phyloP scores from a whole-genome alignment of 2,113 vertebrate genomes.

The Rhineura floridana region DNA sequence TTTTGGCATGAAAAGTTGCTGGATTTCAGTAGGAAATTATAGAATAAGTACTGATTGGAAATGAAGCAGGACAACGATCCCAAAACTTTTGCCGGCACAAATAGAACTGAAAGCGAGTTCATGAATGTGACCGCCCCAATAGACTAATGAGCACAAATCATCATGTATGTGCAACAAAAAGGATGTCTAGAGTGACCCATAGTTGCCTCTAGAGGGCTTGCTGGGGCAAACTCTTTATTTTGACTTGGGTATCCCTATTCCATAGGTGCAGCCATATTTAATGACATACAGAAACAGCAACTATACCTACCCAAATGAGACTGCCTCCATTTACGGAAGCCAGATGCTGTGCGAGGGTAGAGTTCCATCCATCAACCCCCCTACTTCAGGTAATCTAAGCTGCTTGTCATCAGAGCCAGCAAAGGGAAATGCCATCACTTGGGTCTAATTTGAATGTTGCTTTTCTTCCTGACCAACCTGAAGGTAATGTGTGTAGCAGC shows the following conservation, averaged over 20 bases:
- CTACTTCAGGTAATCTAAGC: conserved; percentile 82
- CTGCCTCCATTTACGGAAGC: conserved; percentile 76
- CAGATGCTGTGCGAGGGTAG: conserved; percentile 77
- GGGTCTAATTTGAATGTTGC: background rate
- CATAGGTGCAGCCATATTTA: conserved; percentile 71
- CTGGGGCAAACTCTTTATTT: background rate
- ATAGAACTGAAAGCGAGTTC: too few species aligned
- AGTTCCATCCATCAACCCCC: conserved; percentile 74
- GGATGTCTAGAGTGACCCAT: too few species aligned
- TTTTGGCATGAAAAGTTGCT: too few species aligned
- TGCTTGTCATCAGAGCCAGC: background rate
- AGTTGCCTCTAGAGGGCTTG: background rate
- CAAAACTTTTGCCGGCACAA: too few species aligned
- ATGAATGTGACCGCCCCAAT: too few species aligned
- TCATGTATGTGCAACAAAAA: too few species aligned
- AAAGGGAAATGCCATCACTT: background rate
- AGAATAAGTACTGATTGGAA: too few species aligned
- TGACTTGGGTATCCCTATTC: conserved; percentile 43
- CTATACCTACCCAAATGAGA: conserved; percentile 60
- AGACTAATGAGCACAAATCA: too few species aligned
- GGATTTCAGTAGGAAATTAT: too few species aligned
- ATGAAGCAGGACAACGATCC: too few species aligned
- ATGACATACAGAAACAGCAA: conserved; percentile 75
- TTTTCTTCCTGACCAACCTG: background rate
- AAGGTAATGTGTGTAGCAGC: background rate